Base-by-base conservation (phyloP, 2,797 vertebrate species). In the Hemibagrus guttatus region DNA sequence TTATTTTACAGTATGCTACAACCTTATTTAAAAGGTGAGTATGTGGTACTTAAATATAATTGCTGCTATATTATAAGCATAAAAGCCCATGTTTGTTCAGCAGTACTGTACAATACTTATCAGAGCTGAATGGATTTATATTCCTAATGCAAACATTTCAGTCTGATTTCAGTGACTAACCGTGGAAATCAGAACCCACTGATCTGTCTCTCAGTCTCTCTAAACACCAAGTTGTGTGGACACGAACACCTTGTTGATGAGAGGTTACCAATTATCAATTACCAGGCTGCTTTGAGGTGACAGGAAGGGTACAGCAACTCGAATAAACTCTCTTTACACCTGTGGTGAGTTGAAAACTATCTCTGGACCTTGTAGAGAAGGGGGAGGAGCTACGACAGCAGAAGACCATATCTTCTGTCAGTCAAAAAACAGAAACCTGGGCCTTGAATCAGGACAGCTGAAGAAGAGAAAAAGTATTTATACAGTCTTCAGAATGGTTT, bases 21-120 rank as follows among this genome's bases (percentile, higher is more conserved):
- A 64, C 39, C 7, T 23, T 66, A 81, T 81, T 81, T 81, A 49
- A 81, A 49, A 49, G 80, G 61, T 0, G 26, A 66, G 61, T 66
- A 28, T 12, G 31, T 59, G 31, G 31, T 61, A 28, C 31, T 61
- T 28, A 81, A 46, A 63, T 59, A 16, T 14, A 61, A 8, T 80
- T 42, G 26, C 31, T 80, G 56, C 12, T 42, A 80, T 61, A 78
- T 17, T 19, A 49, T 56, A 11, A 21, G 26, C 61, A 13, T 63
- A n/a, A 39, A 39, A 39, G 1, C 35, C 35, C 35, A 39, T 39
- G 35, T 39, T 39, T 39, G 35, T 39, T 39, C 35, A 39, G 35
- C 35, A 39, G 35, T 39, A 39, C 35, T 39, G 11, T 4, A 64
- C 1, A 64, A 3, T 49, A 9, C 23, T 39, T 11, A 21, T 2